Evolutionary conservation across 2,113 vertebrate species (phyloP).

Genomic region (Pteruthius melanotis): DNA sequence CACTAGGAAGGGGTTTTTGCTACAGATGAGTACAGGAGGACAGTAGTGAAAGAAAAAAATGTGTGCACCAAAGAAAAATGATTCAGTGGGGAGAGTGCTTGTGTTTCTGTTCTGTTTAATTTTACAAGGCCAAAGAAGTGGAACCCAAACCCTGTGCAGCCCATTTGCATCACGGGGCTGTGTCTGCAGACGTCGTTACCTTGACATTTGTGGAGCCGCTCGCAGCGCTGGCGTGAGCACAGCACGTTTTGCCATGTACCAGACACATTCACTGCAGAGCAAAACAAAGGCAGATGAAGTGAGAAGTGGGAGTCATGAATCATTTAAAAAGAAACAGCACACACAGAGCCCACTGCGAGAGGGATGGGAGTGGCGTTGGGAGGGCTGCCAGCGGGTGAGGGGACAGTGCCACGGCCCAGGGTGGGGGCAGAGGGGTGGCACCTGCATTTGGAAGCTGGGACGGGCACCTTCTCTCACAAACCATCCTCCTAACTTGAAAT

Average conservation of each 20-base stretch:
- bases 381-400: background rate
- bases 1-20: background rate
- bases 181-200: conserved; percentile 40
- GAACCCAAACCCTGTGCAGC: background rate
- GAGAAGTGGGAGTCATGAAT: conserved; percentile 69
- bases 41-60: background rate
- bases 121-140: conserved; percentile 12
- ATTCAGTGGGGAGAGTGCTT: background rate
- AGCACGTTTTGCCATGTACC: conserved; percentile 56
- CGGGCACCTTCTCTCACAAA: background rate
- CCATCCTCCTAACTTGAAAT: background rate
- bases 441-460: background rate
- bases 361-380: background rate
- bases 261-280: conserved; percentile 65
- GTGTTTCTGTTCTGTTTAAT: background rate
- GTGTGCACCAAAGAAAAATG: background rate
- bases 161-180: background rate
- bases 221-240: conserved; percentile 48
- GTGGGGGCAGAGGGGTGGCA: background rate
- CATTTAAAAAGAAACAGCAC: conserved; percentile 42
- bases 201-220: conserved; percentile 33
- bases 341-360: background rate
- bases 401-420: background rate
- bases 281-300: conserved; percentile 72
- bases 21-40: background rate